Percentiles rank a stretch among this genome's conserved stretches.
These are phyloP conservation scores for Listronotus oregonensis DNA, from an alignment of 1,140 invertebrate genomes.

Conservation along the genomic window DNA sequence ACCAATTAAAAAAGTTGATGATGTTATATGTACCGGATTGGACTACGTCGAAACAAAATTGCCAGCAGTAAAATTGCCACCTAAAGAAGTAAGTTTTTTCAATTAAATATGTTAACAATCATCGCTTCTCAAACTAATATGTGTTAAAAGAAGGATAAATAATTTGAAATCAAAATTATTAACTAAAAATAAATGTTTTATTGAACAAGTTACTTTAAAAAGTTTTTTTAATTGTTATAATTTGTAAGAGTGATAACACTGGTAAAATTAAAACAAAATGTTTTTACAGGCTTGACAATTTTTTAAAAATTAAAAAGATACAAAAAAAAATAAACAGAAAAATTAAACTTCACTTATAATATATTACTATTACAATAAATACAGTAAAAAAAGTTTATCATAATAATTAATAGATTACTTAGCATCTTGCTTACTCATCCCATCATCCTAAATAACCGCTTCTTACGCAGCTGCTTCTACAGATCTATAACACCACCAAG, in stretches of 20 bases:
- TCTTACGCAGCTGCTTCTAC: slow-evolving; percentile 50
- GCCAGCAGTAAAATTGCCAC: slow-evolving; percentile 58
- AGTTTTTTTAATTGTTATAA: no score
- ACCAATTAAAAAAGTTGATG: slow-evolving; percentile 59
- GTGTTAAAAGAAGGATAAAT: not conserved
- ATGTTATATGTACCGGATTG: slow-evolving; percentile 57
- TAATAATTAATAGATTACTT: slow-evolving; percentile 13
- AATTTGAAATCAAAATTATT: not conserved
- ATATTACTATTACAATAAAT: not conserved
- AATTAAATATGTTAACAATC: not conserved
- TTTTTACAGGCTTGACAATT: no score
- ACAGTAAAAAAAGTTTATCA: slow-evolving; percentile 5
- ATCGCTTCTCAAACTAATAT: not conserved
- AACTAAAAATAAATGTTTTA: no score
- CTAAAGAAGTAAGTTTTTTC: slow-evolving; percentile 56
- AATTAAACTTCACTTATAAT: no score
- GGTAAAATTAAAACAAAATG: no score
- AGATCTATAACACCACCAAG: slow-evolving; percentile 64
- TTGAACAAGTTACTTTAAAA: no score
- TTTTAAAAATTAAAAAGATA: no score
- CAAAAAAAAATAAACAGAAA: no score
- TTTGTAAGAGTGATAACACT: no score
- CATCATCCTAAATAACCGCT: slow-evolving; percentile 29
- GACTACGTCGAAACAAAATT: slow-evolving; percentile 59
- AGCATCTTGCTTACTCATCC: slow-evolving; percentile 16